Base-by-base conservation (phyloP, 2,888 invertebrate genomes). In the Dryobota labecula region DNA sequence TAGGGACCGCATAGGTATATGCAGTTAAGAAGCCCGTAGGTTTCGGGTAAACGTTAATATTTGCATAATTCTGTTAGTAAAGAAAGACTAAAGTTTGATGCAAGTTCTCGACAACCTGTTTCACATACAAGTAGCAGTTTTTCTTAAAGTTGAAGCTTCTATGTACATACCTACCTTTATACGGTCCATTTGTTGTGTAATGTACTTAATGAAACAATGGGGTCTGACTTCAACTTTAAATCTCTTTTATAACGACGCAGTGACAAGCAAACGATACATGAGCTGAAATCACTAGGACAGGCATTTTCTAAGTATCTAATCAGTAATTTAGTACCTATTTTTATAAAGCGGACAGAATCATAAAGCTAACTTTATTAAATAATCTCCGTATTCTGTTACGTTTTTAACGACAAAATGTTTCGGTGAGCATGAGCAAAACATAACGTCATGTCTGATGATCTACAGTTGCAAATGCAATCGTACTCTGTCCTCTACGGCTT, bases 21-120 rank as follows among this genome's bases (percentile, higher is more conserved):
- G n/a, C 33, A 69, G 53, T 13, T 38, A 53, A 41, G 64, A 61
- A 77, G 51, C 41, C 33, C 47, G 68, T 58, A 66, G 45, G 51
- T 79, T 73, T 65, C 54, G 65, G 79, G 74, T 68, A 78, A 69
- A 82, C 53, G 57, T 68, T 47, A 67, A 78, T 82, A 65, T 78
- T 79, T 82, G 64, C 60, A 27, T 63, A 56, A 43, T 71, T 82
- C 51, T 67, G 47, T 67, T 47, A 49, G 51, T 78, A 43, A 41
- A 51, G 36, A 76, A 56, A 57, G n/a, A 47, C 47, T 70, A 56
- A 68, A 36, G 45, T 73, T 58, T 57, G 43, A 57, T 78, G 77
- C 33, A 63, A 76, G 77, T 47, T 72, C 61, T 68, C 45, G 79
- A 41, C 53, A 72, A 73, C 73, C 56, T 68, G 79, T 78, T 79